A percentile compares a stretch with the other conserved stretches of the same genome.
Conservation (phyloP, 2,113 vertebrate species). For the Arothron firmamentum region DNA sequence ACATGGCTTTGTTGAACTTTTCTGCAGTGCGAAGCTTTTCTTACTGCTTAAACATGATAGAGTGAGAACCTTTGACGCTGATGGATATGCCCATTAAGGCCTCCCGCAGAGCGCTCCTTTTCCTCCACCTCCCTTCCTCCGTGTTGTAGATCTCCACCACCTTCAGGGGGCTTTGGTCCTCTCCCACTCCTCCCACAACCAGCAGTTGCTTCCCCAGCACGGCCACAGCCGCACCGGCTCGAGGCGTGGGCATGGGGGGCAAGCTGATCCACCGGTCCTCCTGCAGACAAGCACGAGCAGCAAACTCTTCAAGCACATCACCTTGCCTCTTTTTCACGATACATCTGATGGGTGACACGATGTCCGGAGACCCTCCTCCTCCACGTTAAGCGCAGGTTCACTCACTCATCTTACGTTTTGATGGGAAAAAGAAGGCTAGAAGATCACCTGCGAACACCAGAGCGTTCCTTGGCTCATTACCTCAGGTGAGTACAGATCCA, state of each 20-base stretch:
- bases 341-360: too few species aligned
- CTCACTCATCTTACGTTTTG: not conserved
- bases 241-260: slow-evolving; percentile 85
- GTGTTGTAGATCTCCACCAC: slow-evolving; percentile 90
- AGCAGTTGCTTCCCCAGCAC: slow-evolving; percentile 91
- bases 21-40: not conserved
- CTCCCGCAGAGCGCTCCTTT: slow-evolving; percentile 85
- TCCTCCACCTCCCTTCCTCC: slow-evolving; percentile 95
- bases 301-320: not conserved
- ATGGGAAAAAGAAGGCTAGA: not conserved
- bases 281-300: slow-evolving; percentile 26
- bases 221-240: slow-evolving; percentile 85
- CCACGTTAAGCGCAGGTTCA: too few species aligned
- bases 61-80: slow-evolving; percentile 83
- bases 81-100: slow-evolving; percentile 92
- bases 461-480: slow-evolving; percentile 39
- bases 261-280: slow-evolving; percentile 84
- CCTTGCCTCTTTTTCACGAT: too few species aligned
- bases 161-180: slow-evolving; percentile 86
- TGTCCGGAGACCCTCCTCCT: too few species aligned
- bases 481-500: slow-evolving; percentile 92
- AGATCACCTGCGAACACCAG: not conserved
- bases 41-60: not conserved
- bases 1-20: not conserved
- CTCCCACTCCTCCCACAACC: slow-evolving; percentile 90